These are phyloP conservation scores for Dipodomys merriami DNA, from an alignment of 2,113 vertebrate genomes.

Conservation along the genomic window DNA sequence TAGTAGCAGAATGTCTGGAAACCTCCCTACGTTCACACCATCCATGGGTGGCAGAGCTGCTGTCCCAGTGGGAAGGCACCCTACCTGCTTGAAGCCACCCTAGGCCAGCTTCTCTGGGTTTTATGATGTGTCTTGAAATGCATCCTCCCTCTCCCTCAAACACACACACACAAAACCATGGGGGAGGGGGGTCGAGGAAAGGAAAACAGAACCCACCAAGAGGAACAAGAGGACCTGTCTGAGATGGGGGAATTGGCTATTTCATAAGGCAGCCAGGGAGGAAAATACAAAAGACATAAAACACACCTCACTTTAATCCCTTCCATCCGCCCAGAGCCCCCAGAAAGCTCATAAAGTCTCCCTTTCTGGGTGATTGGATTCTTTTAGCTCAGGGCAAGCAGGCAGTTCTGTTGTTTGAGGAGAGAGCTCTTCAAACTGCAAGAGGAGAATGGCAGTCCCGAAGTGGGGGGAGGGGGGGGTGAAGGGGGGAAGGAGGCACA, in stretches of 20 bases:
- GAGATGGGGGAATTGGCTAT: slow-evolving; percentile 63
- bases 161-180: not conserved
- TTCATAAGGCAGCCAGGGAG: slow-evolving; percentile 43
- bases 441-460: not conserved
- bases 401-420: slow-evolving; percentile 38
- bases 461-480: not conserved
- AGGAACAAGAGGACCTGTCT: slow-evolving; percentile 58
- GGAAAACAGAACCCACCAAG: slow-evolving; percentile 64
- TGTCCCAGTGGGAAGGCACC: not conserved
- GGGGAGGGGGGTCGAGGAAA: slow-evolving; percentile 16
- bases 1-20: slow-evolving; percentile 12
- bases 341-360: slow-evolving; percentile 81
- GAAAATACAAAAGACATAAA: slow-evolving; percentile 80
- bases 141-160: slow-evolving; percentile 37
- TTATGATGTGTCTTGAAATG: slow-evolving; percentile 66
- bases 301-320: slow-evolving; percentile 81
- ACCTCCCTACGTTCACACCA: not conserved
- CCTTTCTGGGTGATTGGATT: slow-evolving; percentile 83
- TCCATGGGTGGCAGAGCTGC: not conserved
- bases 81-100: slow-evolving; percentile 35
- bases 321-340: slow-evolving; percentile 78
- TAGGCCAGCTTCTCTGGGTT: slow-evolving; percentile 50
- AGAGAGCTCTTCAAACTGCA: not conserved
- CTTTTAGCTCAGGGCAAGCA: slow-evolving; percentile 71
- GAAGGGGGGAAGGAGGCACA: no score